Base-by-base conservation (phyloP, 2,888 invertebrate genomes). In the Monoplex corrugatus region DNA sequence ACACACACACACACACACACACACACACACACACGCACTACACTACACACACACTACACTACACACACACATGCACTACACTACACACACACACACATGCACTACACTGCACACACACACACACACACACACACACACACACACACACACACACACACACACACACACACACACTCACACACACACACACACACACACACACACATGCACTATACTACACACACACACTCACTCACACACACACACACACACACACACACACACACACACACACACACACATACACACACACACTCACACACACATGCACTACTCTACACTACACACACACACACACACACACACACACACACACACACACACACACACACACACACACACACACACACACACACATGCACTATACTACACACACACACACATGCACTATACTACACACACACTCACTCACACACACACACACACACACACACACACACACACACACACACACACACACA, bases 191-290 rank as follows among this genome's bases (percentile, higher is more conserved):
- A 50, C 50, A 50, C 50, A 50, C 50, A 50, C 50, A 75, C n/a
- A 75, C 35, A 75, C 75, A 75, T n/a, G n/a, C n/a, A 75, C 35
- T 19, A 75, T 28, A 75, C 50, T 19, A 50, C 50, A 50, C 50
- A 13, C 75, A 75, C 75, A 75, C 75, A 75, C 75, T 16, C 75
- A 75, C 75, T 19, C 63, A 63, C 63, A 63, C 63, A 63, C 63
- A 63, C 63, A 63, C 63, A 75, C 80, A 80, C 3, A 80, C 80
- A 80, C 80, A 40, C 80, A 80, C 80, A 8, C 80, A 80, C 40
- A 10, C 80, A 80, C 80, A 80, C 80, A 80, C 80, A 80, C 80
- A 80, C 80, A 80, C 80, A 8, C 28, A 8, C 50, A 13, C 50
- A 13, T 16, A 13, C 50, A 13, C 50, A 13, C 50, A 13, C 16